Evolutionary conservation across 2,113 vertebrate species (phyloP).

Genomic region (Laticauda laticaudata): DNA sequence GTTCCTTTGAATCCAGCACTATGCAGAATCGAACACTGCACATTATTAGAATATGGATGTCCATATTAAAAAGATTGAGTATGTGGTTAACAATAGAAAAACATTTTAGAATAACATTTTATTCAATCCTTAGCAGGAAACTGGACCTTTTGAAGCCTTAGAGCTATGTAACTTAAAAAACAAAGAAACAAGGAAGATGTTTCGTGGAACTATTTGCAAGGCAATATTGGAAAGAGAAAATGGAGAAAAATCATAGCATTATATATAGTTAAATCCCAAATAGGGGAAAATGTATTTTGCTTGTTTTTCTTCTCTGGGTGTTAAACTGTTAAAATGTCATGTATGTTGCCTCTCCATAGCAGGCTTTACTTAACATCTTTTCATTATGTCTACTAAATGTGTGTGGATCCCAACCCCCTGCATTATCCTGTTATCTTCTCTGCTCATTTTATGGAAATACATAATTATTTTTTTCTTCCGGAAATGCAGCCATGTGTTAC

Average conservation of each 20-base stretch:
- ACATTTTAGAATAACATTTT: conserved; percentile 32
- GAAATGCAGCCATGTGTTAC: conserved; percentile 8
- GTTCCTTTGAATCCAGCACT: neutral
- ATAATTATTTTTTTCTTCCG: neutral
- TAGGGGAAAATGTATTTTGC: neutral
- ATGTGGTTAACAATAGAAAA: neutral
- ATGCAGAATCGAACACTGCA: neutral
- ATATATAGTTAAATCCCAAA: conserved; percentile 9
- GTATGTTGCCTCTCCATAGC: neutral
- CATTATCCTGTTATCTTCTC: neutral
- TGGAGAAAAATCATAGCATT: neutral
- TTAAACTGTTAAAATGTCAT: conserved; percentile 16
- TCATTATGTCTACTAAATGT: conserved; percentile 27
- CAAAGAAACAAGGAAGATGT: neutral
- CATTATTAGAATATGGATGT: neutral
- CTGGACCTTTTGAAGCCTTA: neutral
- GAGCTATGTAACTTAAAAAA: conserved; percentile 18
- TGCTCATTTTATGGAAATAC: conserved; percentile 27
- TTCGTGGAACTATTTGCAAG: conserved; percentile 22
- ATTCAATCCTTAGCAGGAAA: neutral
- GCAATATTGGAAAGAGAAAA: conserved; percentile 21
- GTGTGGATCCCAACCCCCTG: neutral
- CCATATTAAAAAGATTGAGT: neutral
- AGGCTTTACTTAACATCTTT: neutral
- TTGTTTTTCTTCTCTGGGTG: neutral